Evolutionary conservation across 1,140 invertebrate species (phyloP).

Genomic region (Periplaneta americana): DNA sequence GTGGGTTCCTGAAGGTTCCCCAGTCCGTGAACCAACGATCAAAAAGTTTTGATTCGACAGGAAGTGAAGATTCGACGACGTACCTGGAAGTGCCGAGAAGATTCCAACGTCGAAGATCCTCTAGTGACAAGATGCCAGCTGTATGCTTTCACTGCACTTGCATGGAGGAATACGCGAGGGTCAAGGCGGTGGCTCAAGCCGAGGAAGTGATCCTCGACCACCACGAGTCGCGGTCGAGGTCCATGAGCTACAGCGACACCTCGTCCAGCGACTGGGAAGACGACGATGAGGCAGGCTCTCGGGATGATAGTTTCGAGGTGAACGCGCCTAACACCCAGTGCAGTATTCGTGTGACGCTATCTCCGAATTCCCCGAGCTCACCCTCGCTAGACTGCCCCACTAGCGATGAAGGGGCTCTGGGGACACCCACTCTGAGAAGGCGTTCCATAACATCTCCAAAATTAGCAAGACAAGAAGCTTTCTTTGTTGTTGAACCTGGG

Average conservation of each 20-base stretch:
- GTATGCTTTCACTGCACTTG: constrained; percentile 56
- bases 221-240: constrained; percentile 27
- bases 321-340: constrained; percentile 28
- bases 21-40: constrained; percentile 57
- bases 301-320: constrained; percentile 31
- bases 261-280: constrained; percentile 18
- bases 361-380: constrained; percentile 35
- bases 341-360: constrained; percentile 63
- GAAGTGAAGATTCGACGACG: constrained; percentile 52
- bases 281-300: constrained; percentile 41
- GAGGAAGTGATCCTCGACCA: constrained; percentile 22
- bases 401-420: constrained; percentile 23
- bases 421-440: constrained; percentile 41
- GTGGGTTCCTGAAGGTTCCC: constrained; percentile 52
- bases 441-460: constrained; percentile 15
- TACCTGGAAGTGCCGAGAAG: constrained; percentile 60
- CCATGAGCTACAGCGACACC: constrained; percentile 36
- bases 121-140: constrained; percentile 52
- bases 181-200: constrained; percentile 19
- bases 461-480: constrained; percentile 67
- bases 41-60: constrained; percentile 70
- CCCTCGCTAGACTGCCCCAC: neutral
- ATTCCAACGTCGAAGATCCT: constrained; percentile 54
- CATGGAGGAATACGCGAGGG: constrained; percentile 37
- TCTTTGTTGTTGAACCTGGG: constrained; percentile 52